Base-by-base conservation (phyloP, 2,888 invertebrate genomes). In the Nineta flava region DNA sequence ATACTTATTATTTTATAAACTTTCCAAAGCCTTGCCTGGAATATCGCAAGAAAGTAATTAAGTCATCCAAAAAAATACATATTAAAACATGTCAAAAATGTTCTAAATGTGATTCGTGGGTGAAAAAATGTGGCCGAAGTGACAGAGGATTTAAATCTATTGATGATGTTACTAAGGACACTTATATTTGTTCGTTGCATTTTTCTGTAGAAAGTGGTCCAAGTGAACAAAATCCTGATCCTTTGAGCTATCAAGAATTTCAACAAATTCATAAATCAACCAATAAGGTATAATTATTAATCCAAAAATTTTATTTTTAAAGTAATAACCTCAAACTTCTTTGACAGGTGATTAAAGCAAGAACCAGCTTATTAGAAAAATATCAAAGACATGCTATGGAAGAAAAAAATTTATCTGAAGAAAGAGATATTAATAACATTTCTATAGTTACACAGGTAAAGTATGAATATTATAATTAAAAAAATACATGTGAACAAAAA, bases 221-320 rank as follows among this genome's bases (percentile, higher is more conserved):
- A 35, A 46, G 45, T 3, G 51, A 50, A 46, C 19, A 34, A 46
- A 49, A 45, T 19, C 51, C 49, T 47, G 51, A 54, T 49, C 54
- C 50, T 50, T 53, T 51, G 46, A 53, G 52, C 52, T 48, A 53
- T 50, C 44, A 51, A 53, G 49, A 53, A 49, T 53, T 46, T 50
- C 54, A 50, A 53, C 41, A 51, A 34, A 52, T 54, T 52, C 48
- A 52, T 51, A 47, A 54, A 54, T 49, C 54, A 51, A 51, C 47
- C 38, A 49, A 53, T 51, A 51, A 51, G 52, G 52, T 51, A 49
- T 42, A 12, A 34, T 32, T 47, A n/a, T n/a, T n/a, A n/a, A n/a
- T n/a, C n/a, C n/a, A n/a, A n/a, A n/a, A n/a, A n/a, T n/a, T n/a
- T n/a, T 46, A 44, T 52, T 32, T 19, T 50, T 38, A 35, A n/a